Evolutionary conservation across 2,888 invertebrate species (phyloP), one percentile per base, ranked within the genome.

Genomic region (Melinaea menophilus): DNA sequence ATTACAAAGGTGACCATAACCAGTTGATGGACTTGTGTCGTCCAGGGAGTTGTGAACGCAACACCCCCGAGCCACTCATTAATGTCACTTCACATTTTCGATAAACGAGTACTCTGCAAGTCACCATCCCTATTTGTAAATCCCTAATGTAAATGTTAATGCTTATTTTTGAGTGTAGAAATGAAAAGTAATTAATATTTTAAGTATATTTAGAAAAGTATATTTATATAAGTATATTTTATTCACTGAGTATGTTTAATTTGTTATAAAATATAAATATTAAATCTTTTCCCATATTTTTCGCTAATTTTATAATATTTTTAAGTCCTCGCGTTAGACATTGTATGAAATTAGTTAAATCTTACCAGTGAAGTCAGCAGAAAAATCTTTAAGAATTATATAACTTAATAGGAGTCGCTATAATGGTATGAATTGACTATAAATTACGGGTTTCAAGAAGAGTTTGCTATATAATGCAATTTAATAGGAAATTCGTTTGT

Each of bases 401-500:
- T 11, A 51, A 5, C 31, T 7, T 51, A 51, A 51, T 31, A 9
- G 35, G 37, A 58, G 55, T 56, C 13, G 34, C 41, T 61, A 57
- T 41, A 47, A 33, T n/a, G 13, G 12, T 61, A 63, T 63, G 46
- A 57, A 64, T 64, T 64, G 51, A 54, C 51, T 51, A 61, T 64
- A 64, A 61, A 61, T 58, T 61, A 61, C 55, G 56, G 37, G 57
- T 62, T 64, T 62, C 58, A 63, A 67, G 61, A 58, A 62, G 59
- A 54, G 56, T 60, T 57, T 54, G 62, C 66, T 61, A 59, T 62
- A 62, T 65, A 68, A 68, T 63, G 69, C 33, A 56, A 65, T 66
- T 62, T 58, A 51, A 31, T 51, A 51, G 22, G 31, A 51, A 60
- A 76, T 81, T 82, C 78, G 81, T 85, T 83, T 75, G 76, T 78